A percentile compares a stretch with the other conserved stretches of the same genome.
Evolutionary conservation across 2,797 vertebrate genomes (phyloP).

Genomic region (Macropus fuliginosus): DNA sequence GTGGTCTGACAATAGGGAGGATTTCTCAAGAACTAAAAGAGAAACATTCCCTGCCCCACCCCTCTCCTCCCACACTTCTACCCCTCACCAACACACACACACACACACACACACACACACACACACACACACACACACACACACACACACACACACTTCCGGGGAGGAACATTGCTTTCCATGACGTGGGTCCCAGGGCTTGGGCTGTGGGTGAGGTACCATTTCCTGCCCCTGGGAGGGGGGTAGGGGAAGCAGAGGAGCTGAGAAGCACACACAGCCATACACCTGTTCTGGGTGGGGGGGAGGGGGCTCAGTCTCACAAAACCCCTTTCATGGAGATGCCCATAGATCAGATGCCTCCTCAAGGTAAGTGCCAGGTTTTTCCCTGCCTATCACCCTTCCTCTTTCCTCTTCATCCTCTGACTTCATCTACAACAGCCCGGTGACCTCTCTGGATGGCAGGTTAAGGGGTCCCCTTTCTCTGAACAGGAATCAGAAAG

Average conservation of each 20-base stretch:
- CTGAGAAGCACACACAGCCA: constrained; percentile 36
- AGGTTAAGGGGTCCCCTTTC: not conserved
- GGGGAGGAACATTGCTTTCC: constrained; percentile 67
- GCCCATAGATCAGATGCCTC: constrained; percentile 48
- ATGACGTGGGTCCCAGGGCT: constrained; percentile 59
- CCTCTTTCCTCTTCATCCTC: not conserved
- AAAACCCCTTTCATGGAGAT: constrained; percentile 50
- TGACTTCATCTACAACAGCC: not conserved
- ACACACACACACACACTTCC: constrained; percentile 39
- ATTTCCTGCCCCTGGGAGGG: constrained; percentile 73
- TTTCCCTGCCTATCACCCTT: not conserved
- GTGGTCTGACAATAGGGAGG: constrained; percentile 35
- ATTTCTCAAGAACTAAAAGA: constrained; percentile 8
- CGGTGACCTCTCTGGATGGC: not conserved
- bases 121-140: not conserved
- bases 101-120: not conserved
- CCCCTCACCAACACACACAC: not conserved
- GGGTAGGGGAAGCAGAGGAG: constrained; percentile 22
- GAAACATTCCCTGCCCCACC: not conserved
- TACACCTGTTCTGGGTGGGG: not conserved
- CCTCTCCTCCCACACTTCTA: not conserved
- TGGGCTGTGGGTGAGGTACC: constrained; percentile 66
- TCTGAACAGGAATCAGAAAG: not conserved
- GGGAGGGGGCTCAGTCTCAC: not conserved
- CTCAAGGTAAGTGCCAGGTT: constrained; percentile 67